Evolutionary conservation across 2,113 vertebrate genomes (phyloP), one percentile per base, ranked within the genome.

Genomic region (Acrocephalus arundinaceus): DNA sequence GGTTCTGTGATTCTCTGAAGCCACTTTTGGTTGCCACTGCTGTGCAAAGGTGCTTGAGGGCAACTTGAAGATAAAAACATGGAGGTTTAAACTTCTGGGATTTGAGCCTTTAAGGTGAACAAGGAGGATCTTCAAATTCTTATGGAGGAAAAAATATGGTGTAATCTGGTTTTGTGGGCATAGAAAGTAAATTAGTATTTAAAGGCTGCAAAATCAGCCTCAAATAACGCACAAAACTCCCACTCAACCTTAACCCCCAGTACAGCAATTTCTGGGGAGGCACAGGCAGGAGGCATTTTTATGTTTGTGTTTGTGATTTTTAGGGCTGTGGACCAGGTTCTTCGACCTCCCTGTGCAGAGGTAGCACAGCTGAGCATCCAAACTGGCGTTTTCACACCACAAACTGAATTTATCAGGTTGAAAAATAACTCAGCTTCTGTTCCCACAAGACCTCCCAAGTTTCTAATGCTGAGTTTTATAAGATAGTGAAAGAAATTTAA

Each of bases 11-110:
- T 11, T 30, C 77, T 59, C 39, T 52, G 19, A 39, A 57, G 55
- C 5, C 39, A 4, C 16, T 48, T 71, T 43, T 13, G 39, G 13
- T 28, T 58, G 22, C 10, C 12, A 14, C 19, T 51, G 35, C 27
- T 19, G 21, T 18, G 16, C 52, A 65, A 72, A 82, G 17, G 61
- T 41, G n/a, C 9, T 51, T 6, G 9, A 1, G 3, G 35, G 37
- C 46, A 52, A 9, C 15, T 39, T 21, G 31, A 23, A 54, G 24
- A 4, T 62, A 46, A 74, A 65, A 67, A 14, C 0, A 0, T 18
- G 52, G 13, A 67, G 17, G 11, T 2, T 79, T 49, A 41, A 51
- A 13, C 2, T 67, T 3, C 7, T 48, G 15, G 37, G 9, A 10
- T 66, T 51, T 9, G 43, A 83, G 22, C 15, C n/a, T 77, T 70